Percentiles rank a stretch among this genome's conserved stretches.
Evolutionary conservation across 2,797 vertebrate genomes (phyloP).

Genomic region (Chaetophractus vellerosus): DNA sequence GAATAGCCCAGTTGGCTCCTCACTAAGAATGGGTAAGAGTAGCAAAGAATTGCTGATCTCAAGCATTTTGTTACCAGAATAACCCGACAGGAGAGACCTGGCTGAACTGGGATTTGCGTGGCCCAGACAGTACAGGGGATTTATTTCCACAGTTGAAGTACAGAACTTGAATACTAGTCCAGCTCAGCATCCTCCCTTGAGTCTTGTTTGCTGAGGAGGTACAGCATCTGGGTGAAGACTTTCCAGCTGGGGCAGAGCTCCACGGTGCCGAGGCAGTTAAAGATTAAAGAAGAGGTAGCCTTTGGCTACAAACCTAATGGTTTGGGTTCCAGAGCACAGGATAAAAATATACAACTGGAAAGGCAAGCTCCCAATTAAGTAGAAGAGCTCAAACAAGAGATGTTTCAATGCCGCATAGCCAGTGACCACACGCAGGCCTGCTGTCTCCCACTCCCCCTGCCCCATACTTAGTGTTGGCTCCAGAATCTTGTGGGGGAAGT

Average conservation of each 20-base stretch:
- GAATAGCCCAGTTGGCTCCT: constrained; percentile 83
- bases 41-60: constrained; percentile 84
- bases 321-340: constrained; percentile 81
- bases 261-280: constrained; percentile 79
- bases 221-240: constrained; percentile 34
- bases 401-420: constrained; percentile 67
- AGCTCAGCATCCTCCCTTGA: constrained; percentile 68
- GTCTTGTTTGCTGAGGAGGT: constrained; percentile 47
- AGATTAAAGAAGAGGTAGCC: constrained; percentile 80
- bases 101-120: constrained; percentile 78
- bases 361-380: constrained; percentile 80
- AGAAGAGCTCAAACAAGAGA: constrained; percentile 56
- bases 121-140: constrained; percentile 82
- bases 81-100: constrained; percentile 77
- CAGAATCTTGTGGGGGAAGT: constrained; percentile 19
- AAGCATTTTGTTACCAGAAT: constrained; percentile 84
- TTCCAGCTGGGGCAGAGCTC: background rate
- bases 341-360: constrained; percentile 80
- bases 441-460: constrained; percentile 71
- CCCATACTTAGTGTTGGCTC: constrained; percentile 71
- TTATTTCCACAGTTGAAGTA: constrained; percentile 77
- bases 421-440: constrained; percentile 68
- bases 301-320: constrained; percentile 78
- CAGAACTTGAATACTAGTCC: constrained; percentile 41
- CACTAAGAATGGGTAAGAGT: constrained; percentile 79